Base-by-base conservation (phyloP, 2,113 vertebrate species). In the Psilopogon haemacephalus region DNA sequence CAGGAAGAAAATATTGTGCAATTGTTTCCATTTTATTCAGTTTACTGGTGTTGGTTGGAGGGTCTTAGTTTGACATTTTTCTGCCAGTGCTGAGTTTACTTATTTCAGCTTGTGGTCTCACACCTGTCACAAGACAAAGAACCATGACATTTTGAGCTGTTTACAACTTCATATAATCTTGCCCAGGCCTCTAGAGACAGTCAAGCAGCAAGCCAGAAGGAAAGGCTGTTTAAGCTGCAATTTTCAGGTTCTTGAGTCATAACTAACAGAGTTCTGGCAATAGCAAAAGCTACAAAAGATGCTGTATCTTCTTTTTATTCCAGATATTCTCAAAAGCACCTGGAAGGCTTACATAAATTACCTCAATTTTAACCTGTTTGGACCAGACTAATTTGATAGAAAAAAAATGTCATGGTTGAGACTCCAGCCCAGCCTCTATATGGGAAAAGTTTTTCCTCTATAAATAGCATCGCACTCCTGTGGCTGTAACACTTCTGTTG, bases 221-320 rank as follows among this genome's bases (percentile, higher is more conserved):
- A 89, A 94, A 69, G 50, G 69, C 27, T 82, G 63, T 88, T 94
- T 70, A 46, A 90, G 63, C 32, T 14, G 63, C 52, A 85, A 38
- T 95, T 95, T 94, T 90, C 52, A 92, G 71, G 82, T 94, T 93
- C 65, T 86, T 74, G 42, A 58, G 81, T 93, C 59, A 76, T 50
- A 93, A 33, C n/a, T 95, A 76, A 83, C 14, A 86, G 52, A 46
- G 12, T 64, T 15, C 13, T 55, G 30, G 37, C 60, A 82, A 73
- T n/a, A 78, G 75, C 40, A 35, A 91, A 85, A 84, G 69, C 52
- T 7, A 12, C 35, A 63, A 71, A 92, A 88, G 42, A 74, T 33
- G 42, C 4, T 9, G 8, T 76, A 84, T 72, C 62, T 88, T 93
- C 70, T 54, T 87, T 88, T 86, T 81, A 60, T 46, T 93, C 59